Conservation (phyloP, 2,797 vertebrate species). For the Brachyrhaphis roseni region DNA sequence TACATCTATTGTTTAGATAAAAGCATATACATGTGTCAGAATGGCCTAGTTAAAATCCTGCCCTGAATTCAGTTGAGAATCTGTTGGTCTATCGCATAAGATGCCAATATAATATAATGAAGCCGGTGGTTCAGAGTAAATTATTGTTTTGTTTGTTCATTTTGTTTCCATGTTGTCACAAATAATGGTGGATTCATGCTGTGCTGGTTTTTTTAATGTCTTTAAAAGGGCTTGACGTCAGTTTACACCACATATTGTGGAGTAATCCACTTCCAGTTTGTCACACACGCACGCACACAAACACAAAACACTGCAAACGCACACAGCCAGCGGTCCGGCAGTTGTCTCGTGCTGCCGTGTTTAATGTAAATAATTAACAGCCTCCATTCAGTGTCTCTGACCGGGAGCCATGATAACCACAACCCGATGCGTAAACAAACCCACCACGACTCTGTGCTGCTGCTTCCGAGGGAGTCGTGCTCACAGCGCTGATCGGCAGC, state of each 20-base stretch:
- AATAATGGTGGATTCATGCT: background rate
- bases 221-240: constrained; percentile 21
- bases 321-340: background rate
- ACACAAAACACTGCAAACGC: constrained; percentile 5
- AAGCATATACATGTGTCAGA: background rate
- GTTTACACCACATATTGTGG: constrained; percentile 4
- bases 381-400: constrained; percentile 29
- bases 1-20: background rate
- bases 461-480: constrained; percentile 15
- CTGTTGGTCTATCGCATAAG: background rate
- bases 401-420: constrained; percentile 7
- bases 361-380: constrained; percentile 61
- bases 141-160: background rate
- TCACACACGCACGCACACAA: constrained; percentile 2
- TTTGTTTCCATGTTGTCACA: background rate
- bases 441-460: constrained; percentile 1
- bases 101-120: background rate
- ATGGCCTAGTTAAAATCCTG: background rate
- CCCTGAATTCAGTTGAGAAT: no score
- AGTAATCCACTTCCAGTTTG: no score
- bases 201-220: background rate
- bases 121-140: background rate
- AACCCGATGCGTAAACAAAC: constrained; percentile 32
- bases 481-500: constrained; percentile 49
- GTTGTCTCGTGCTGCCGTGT: constrained; percentile 9